Conservation (phyloP, 1,140 invertebrate genomes). For the Nebria ingens region DNA sequence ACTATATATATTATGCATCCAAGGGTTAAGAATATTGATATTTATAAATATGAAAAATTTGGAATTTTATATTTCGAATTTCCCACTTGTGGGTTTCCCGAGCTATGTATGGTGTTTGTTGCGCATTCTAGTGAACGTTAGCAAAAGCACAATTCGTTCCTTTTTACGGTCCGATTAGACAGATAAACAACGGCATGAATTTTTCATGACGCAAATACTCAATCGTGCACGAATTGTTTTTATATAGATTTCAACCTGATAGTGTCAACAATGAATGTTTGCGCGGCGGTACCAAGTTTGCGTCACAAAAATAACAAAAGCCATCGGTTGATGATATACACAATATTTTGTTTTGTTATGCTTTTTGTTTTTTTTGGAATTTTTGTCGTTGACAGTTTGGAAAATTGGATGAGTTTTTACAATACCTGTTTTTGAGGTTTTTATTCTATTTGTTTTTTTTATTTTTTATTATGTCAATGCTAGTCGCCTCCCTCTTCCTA, state of each 20-base stretch:
- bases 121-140: no score
- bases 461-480: background rate
- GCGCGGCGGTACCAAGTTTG: background rate
- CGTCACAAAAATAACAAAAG: background rate
- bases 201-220: background rate
- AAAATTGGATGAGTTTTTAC: conserved; percentile 8
- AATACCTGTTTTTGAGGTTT: conserved; percentile 3
- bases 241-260: background rate
- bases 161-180: conserved; percentile 4
- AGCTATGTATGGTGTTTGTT: no score
- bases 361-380: background rate
- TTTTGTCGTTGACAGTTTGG: conserved; percentile 3
- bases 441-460: background rate
- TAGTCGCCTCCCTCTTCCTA: background rate
- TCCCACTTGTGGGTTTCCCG: no score
- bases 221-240: conserved; percentile 4
- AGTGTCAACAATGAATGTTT: conserved; percentile 2
- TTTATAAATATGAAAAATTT: no score
- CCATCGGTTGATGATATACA: background rate
- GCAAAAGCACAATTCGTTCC: no score
- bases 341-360: no score
- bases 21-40: no score
- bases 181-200: conserved; percentile 6
- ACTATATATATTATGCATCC: no score
- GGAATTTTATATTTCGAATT: no score